Evolutionary conservation across 2,797 vertebrate species (phyloP), one percentile per base, ranked within the genome.

Genomic region (Sebastes minor): DNA sequence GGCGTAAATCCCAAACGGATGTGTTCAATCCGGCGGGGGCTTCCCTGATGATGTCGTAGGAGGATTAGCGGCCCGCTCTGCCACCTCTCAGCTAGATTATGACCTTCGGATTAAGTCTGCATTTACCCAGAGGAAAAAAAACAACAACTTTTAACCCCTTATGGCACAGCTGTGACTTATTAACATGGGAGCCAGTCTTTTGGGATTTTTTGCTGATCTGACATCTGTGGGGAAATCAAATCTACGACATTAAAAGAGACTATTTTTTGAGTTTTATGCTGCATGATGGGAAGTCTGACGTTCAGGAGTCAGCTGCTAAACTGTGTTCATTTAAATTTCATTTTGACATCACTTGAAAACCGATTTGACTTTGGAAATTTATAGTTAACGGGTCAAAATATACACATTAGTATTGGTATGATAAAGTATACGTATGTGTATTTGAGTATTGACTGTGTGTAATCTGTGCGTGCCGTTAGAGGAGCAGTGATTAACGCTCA

Each of bases 51-150:
- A 86, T 83, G 86, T 3, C 60, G 79, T 59, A 72, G 80, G 66
- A 68, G 86, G 88, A 91, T 93, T 93, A 93, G 14, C 38, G 4
- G 16, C 32, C 67, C 1, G 30, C 81, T 83, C 76, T 78, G 80
- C 82, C 83, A 90, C 90, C 82, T 90, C 74, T 76, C 74, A 81
- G 72, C n/a, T 70, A 85, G 90, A 92, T 90, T 92, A 90, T 59
- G 80, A 84, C 81, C 57, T 74, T 71, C 0, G 68, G 90, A 93
- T 94, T 93, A 92, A 70, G 82, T 65, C 83, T 86, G 81, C 74
- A 70, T 75, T 90, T 69, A 71, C 59, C 12, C 67, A 66, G 55
- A 72, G 38, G 28, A 1, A 5, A 6, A 5, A 22, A 25, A 30
- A 33, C 38, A 42, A 42, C 13, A 33, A 65, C 16, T 78, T 75